Percentiles rank a stretch among this genome's conserved stretches.
phyloP scores from a whole-genome alignment of 2,888 invertebrate genomes.

The Sphaerophoria taeniata region DNA sequence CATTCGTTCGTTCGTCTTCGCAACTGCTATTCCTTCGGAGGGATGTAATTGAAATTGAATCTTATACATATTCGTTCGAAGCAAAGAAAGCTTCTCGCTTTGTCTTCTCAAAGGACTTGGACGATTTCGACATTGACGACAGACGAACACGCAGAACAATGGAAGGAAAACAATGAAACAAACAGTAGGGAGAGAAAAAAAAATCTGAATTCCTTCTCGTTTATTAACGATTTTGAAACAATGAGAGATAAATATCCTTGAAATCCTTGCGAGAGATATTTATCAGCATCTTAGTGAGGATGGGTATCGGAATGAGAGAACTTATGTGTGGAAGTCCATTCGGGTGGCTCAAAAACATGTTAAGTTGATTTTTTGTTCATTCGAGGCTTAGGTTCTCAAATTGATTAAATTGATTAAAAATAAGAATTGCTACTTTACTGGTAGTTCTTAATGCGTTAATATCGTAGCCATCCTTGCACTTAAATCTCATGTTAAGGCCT shows the following conservation, averaged over 20 bases:
- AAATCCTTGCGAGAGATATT: slow-evolving; percentile 26
- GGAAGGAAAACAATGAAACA: slow-evolving; percentile 31
- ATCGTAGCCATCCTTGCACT: too few relatives aligned
- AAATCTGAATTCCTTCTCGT: slow-evolving; percentile 55
- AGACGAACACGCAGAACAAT: slow-evolving; percentile 11
- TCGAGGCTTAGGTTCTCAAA: too few relatives aligned
- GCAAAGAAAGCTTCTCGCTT: not conserved
- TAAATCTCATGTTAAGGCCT: too few relatives aligned
- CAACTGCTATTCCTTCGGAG: slow-evolving; percentile 1
- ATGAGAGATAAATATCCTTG: slow-evolving; percentile 47
- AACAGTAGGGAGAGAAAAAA: slow-evolving; percentile 6
- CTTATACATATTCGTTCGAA: slow-evolving; percentile 15
- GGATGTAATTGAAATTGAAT: slow-evolving; percentile 72
- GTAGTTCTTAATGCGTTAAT: too few relatives aligned
- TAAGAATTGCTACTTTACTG: too few relatives aligned
- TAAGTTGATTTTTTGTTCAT: too few relatives aligned
- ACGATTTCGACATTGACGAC: not conserved
- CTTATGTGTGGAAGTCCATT: too few relatives aligned
- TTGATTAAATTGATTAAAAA: too few relatives aligned
- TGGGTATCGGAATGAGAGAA: too few relatives aligned
- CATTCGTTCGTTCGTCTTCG: slow-evolving; percentile 3
- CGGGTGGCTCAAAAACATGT: too few relatives aligned
- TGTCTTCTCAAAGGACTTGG: slow-evolving; percentile 9
- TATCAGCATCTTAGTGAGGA: not conserved
- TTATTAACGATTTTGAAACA: slow-evolving; percentile 71